Percentiles rank a stretch among this genome's conserved stretches.
These are phyloP conservation scores for Myopa tessellatipennis DNA, from an alignment of 2,888 invertebrate species.

Conservation along the genomic window DNA sequence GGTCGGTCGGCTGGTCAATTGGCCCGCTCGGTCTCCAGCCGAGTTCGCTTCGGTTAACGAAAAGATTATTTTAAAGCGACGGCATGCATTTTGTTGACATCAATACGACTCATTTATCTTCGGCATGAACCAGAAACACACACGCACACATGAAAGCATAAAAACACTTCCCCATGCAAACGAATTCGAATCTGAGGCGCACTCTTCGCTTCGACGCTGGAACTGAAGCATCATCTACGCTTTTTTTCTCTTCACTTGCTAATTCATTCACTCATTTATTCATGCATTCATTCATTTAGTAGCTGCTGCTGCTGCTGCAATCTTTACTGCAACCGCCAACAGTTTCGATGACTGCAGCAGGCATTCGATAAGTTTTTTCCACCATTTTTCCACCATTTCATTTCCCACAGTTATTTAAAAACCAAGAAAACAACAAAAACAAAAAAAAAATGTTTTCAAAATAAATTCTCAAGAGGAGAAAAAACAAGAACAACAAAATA, in stretches of 20 bases:
- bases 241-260: neutral
- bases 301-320: neutral
- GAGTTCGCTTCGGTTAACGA: neutral
- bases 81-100: constrained; percentile 33
- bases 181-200: neutral
- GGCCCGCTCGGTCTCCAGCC: neutral
- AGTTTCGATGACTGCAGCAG: neutral
- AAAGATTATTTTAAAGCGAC: constrained; percentile 32
- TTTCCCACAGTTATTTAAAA: neutral
- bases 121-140: neutral
- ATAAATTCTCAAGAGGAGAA: neutral
- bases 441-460: neutral
- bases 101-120: constrained; percentile 35
- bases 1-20: neutral
- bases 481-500: neutral
- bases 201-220: neutral
- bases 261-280: neutral
- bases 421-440: neutral
- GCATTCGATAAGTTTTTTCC: neutral
- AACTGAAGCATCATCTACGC: neutral
- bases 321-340: neutral
- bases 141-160: neutral
- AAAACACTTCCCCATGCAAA: neutral
- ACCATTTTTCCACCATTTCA: neutral
- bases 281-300: constrained; percentile 6